Percentiles rank a stretch among this genome's conserved stretches.
Evolutionary conservation across 2,888 invertebrate species (phyloP).

Genomic region (Tyria jacobaeae): DNA sequence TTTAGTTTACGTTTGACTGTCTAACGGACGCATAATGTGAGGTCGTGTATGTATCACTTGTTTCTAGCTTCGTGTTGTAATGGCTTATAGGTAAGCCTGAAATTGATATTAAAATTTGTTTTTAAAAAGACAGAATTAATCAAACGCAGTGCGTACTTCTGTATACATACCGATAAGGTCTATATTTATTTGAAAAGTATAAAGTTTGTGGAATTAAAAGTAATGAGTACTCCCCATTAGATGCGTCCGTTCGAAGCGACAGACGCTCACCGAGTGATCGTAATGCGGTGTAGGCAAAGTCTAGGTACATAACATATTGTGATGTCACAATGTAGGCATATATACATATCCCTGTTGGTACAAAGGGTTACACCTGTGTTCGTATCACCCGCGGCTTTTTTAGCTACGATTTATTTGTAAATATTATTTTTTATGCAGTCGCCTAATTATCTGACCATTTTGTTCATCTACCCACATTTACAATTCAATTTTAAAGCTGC

Average conservation of each 20-base stretch:
- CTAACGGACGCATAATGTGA: conserved; percentile 20
- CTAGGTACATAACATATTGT: conserved; percentile 31
- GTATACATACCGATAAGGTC: background rate
- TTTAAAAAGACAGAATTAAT: conserved; percentile 14
- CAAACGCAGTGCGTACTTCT: conserved; percentile 13
- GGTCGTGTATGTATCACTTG: conserved; percentile 4
- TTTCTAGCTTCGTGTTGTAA: conserved; percentile 17
- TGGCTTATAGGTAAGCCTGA: conserved; percentile 11
- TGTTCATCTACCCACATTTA: conserved; percentile 29
- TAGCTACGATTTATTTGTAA: conserved; percentile 71
- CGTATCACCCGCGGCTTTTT: conserved; percentile 73
- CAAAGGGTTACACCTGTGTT: conserved; percentile 71
- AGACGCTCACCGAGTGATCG: conserved; percentile 24
- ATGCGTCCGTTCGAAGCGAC: conserved; percentile 20
- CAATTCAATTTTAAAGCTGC: conserved; percentile 28
- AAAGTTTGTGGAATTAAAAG: background rate
- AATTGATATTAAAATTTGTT: conserved; percentile 23
- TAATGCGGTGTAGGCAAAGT: conserved; percentile 19
- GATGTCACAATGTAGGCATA: conserved; percentile 59
- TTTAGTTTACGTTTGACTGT: conserved; percentile 25
- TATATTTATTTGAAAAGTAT: no score
- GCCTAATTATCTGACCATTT: conserved; percentile 45
- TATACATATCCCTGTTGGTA: conserved; percentile 77
- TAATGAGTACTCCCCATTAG: conserved; percentile 4
- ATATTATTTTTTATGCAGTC: conserved; percentile 65